Percentiles rank a stretch among this genome's conserved stretches.
Conservation (phyloP, 2,797 vertebrate genomes). For the Cirrhinus molitorella region DNA sequence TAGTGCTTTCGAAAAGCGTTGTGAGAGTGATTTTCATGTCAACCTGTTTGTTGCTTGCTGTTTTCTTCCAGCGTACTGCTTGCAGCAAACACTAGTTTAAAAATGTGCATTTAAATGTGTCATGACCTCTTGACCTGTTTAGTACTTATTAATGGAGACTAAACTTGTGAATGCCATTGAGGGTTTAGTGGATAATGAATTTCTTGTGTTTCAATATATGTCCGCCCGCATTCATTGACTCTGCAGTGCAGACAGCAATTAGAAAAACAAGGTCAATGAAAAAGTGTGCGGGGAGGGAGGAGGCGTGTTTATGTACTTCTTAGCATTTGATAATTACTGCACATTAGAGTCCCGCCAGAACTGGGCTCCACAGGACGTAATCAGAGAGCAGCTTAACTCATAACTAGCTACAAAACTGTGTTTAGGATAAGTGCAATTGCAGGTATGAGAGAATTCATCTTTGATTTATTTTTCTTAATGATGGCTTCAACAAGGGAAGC, state of each 20-base stretch:
- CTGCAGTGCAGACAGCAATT: conserved; percentile 46
- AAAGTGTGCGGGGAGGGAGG: conserved; percentile 18
- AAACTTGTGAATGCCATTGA: background rate
- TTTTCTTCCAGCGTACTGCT: background rate
- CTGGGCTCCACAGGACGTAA: conserved; percentile 13
- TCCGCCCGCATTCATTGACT: background rate
- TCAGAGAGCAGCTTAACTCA: background rate
- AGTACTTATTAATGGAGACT: background rate
- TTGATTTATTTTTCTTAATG: background rate
- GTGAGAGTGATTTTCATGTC: background rate
- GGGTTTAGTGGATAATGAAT: conserved; percentile 33
- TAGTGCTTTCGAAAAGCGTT: background rate
- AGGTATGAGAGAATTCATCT: background rate
- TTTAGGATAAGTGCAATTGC: background rate
- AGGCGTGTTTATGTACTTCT: conserved; percentile 25
- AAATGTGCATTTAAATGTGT: background rate
- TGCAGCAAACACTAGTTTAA: background rate
- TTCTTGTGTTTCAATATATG: conserved; percentile 11
- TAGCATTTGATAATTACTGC: conserved; percentile 49
- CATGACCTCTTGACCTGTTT: background rate
- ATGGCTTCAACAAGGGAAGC: background rate
- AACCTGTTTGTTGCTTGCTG: background rate
- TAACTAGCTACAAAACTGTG: background rate
- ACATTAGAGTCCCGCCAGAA: conserved; percentile 41
- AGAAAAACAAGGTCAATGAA: conserved; percentile 48